phyloP scores from a whole-genome alignment of 2,113 vertebrate genomes.

The Chroicocephalus ridibundus region DNA sequence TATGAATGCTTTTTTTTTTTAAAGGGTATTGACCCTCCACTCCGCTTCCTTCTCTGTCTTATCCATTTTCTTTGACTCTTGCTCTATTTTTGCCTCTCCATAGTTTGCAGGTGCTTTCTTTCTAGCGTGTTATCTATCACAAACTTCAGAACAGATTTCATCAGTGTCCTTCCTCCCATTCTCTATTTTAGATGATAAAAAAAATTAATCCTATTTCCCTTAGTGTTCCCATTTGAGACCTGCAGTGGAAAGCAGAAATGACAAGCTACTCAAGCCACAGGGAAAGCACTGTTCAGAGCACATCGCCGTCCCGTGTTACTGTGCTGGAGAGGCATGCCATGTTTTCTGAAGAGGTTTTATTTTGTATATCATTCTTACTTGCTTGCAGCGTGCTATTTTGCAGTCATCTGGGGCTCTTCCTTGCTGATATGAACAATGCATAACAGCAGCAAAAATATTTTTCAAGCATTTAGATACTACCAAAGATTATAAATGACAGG shows the following conservation, averaged over 20 bases:
- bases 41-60: background rate
- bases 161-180: background rate
- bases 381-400: background rate
- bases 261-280: background rate
- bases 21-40: background rate
- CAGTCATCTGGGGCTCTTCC: background rate
- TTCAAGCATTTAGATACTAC: background rate
- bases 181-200: background rate
- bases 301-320: background rate
- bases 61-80: background rate
- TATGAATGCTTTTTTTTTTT: background rate
- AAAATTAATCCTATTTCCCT: background rate
- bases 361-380: background rate
- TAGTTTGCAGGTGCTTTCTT: background rate
- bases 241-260: background rate
- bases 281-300: background rate
- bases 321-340: background rate
- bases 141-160: background rate
- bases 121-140: background rate
- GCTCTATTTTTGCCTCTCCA: background rate
- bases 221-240: background rate
- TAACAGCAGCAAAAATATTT: background rate
- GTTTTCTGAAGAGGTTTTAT: background rate
- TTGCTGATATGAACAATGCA: background rate
- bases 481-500: background rate